Evolutionary conservation across 2,113 vertebrate species (phyloP), one percentile per base, ranked within the genome.

Genomic region (Oreotragus oreotragus): DNA sequence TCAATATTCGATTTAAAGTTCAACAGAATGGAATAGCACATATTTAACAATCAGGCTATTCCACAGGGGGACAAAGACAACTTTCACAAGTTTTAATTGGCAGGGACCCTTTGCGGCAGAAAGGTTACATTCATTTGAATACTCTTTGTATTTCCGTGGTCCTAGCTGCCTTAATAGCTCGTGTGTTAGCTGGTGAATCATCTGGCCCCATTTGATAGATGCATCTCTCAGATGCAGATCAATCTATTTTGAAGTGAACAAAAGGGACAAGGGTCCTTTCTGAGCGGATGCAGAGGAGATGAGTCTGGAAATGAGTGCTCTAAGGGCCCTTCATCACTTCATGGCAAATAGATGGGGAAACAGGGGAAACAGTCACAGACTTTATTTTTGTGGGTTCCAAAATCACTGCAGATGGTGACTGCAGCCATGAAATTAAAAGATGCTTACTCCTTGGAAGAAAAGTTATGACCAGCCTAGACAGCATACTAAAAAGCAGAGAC

Each of bases 31-130:
- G 62, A 94, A 60, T 47, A 90, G 73, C 58, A 84, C 57, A 58
- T 97, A 55, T 89, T 97, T 84, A 96, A 85, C 39, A 88, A 66
- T 51, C 33, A 27, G 27, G 49, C 81, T 97, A 79, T 97, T 97
- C 53, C 23, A 85, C 93, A 55, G 19, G 33, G 58, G 36, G 39
- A 97, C 91, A 96, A 96, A 97, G 91, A 86, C n/a, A 94, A 92
- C 51, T 92, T 96, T 95, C 60, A 76, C n/a, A 97, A 92, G 91
- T 96, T 98, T 96, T 98, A 97, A 97, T 97, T 94, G 93, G 66
- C 49, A 93, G 80, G 79, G 89, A 96, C 89, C 64, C 90, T 96
- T 98, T 28, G 64, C 25, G 27, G 94, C 30, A 91, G 89, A 96
- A 96, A 96, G 70, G 77, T 93, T 85, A 88, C 60, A 27, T 97